A percentile compares a stretch with the other conserved stretches of the same genome.
These are phyloP conservation scores for Nycticebus coucang DNA, from an alignment of 2,113 vertebrate genomes.

Conservation along the genomic window DNA sequence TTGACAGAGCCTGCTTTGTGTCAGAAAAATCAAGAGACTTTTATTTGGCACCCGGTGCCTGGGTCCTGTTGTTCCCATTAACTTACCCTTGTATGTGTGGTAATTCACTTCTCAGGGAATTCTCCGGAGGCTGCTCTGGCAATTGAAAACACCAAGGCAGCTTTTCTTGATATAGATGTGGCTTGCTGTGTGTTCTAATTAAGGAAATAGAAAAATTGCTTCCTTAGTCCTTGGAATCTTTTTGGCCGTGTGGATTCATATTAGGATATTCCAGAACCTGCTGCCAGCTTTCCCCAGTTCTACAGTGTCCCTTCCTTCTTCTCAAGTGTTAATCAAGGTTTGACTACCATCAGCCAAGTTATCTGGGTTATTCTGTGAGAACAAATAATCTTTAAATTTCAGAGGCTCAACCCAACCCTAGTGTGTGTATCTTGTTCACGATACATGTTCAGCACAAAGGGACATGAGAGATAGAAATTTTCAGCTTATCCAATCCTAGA, in stretches of 20 bases:
- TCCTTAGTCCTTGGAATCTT: background rate
- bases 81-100: background rate
- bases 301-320: background rate
- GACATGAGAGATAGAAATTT: accelerated
- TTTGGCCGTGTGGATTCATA: background rate
- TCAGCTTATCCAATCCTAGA: background rate
- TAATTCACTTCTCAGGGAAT: background rate
- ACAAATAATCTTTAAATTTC: background rate
- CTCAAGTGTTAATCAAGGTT: background rate
- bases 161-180: background rate
- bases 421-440: background rate
- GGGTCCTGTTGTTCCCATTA: slow-evolving; percentile 2
- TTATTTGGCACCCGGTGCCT: slow-evolving; percentile 25
- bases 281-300: background rate
- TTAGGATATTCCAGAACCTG: background rate
- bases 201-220: background rate
- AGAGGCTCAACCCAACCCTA: background rate
- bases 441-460: background rate
- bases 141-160: background rate
- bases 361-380: background rate
- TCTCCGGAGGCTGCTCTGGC: background rate
- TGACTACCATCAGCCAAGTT: background rate
- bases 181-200: background rate
- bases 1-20: slow-evolving; percentile 2
- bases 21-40: slow-evolving; percentile 48